phyloP scores from a whole-genome alignment of 1,140 invertebrate species.

The Argopecten irradians region DNA sequence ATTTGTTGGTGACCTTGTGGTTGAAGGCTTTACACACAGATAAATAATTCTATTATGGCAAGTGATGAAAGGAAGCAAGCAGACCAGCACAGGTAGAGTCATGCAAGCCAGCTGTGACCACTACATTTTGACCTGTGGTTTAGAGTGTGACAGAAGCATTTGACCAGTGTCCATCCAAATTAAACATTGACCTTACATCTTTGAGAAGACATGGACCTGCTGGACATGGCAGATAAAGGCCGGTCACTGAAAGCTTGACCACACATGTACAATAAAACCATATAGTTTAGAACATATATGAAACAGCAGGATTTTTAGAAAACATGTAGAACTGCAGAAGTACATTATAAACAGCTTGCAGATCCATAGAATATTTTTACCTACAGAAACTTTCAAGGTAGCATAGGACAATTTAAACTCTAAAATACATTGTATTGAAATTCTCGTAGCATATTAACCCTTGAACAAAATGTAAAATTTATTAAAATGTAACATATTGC shows the following conservation, averaged over 20 bases:
- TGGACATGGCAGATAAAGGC: neutral
- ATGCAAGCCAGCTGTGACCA: no score
- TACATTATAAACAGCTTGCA: no score
- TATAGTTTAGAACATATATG: neutral
- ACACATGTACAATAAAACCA: no score
- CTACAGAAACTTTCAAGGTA: no score
- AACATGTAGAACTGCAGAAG: neutral
- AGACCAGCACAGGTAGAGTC: neutral
- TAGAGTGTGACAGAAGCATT: neutral
- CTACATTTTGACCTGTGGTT: neutral
- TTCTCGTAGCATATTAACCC: no score
- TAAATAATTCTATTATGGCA: neutral
- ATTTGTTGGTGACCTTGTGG: neutral
- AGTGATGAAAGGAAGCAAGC: neutral
- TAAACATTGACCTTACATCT: neutral
- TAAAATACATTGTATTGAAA: no score
- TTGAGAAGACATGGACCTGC: neutral
- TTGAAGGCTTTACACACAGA: neutral
- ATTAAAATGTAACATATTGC: no score
- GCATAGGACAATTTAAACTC: no score
- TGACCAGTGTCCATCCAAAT: neutral
- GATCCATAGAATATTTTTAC: no score
- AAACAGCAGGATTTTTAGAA: neutral
- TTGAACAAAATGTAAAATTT: no score
- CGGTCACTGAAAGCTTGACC: slow-evolving; percentile 20